Percentiles rank a stretch among this genome's conserved stretches.
phyloP scores from a whole-genome alignment of 2,888 invertebrate species.

The Fragum whitleyi region DNA sequence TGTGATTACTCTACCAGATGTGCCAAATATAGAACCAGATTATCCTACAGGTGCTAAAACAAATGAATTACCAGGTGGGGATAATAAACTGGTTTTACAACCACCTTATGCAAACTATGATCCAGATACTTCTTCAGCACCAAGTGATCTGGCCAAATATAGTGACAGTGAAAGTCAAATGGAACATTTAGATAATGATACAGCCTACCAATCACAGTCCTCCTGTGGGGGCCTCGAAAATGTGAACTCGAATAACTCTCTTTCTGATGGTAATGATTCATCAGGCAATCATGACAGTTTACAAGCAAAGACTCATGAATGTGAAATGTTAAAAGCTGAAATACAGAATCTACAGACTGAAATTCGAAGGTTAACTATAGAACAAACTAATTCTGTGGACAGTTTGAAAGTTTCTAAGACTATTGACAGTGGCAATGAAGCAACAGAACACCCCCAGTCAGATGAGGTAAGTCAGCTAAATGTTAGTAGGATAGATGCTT shows the following conservation, averaged over 20 bases:
- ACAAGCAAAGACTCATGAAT: neutral
- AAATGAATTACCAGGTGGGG: neutral
- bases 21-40: slow-evolving; percentile 17
- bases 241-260: neutral
- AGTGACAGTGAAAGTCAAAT: neutral
- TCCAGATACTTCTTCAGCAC: neutral
- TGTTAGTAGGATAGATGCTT: slow-evolving; percentile 46
- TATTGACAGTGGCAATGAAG: neutral
- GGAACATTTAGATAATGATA: slow-evolving; percentile 17
- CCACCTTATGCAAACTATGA: neutral
- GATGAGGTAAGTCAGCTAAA: slow-evolving; percentile 58
- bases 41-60: slow-evolving; percentile 6
- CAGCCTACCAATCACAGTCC: slow-evolving; percentile 27
- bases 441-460: neutral
- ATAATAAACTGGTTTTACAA: neutral
- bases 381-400: neutral
- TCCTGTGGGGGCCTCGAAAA: neutral
- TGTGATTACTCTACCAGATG: slow-evolving; percentile 3
- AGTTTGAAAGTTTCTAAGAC: neutral
- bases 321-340: neutral
- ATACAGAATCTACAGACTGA: neutral
- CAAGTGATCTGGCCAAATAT: neutral
- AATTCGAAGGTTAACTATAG: neutral
- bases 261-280: no score
- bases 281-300: neutral